Conservation (phyloP, 2,888 invertebrate genomes). For the Julus scanicus region DNA sequence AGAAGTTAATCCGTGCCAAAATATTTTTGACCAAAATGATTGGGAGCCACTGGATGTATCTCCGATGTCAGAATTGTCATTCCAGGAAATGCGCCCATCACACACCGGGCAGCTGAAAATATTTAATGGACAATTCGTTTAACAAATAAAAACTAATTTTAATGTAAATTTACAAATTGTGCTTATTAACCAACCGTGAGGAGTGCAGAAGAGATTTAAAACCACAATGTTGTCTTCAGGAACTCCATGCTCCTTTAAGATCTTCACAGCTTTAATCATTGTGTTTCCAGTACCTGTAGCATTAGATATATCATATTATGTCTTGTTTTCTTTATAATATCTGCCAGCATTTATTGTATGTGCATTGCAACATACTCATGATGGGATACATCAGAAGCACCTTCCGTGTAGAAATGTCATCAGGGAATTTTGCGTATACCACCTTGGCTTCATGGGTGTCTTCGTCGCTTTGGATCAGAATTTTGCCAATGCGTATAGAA, state of each 20-base stretch:
- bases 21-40: slow-evolving; percentile 98
- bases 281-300: slow-evolving; percentile 88
- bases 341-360: background rate
- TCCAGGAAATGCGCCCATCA: slow-evolving; percentile 83
- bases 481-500: slow-evolving; percentile 98
- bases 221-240: slow-evolving; percentile 93
- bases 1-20: slow-evolving; percentile 89
- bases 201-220: slow-evolving; percentile 98
- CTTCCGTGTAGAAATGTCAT: slow-evolving; percentile 87
- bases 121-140: background rate
- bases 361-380: slow-evolving; percentile 77
- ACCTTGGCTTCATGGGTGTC: slow-evolving; percentile 97
- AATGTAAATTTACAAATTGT: too few relatives aligned
- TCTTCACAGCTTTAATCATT: slow-evolving; percentile 91
- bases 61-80: slow-evolving; percentile 97
- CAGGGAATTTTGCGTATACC: slow-evolving; percentile 96
- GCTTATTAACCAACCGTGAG: slow-evolving; percentile 68
- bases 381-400: slow-evolving; percentile 98
- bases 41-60: slow-evolving; percentile 92
- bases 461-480: slow-evolving; percentile 94
- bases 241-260: slow-evolving; percentile 93
- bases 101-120: slow-evolving; percentile 80
- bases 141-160: background rate
- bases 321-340: background rate
- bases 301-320: background rate